Evolutionary conservation across 2,888 invertebrate genomes (phyloP).

Genomic region (Eristalis intricaria): DNA sequence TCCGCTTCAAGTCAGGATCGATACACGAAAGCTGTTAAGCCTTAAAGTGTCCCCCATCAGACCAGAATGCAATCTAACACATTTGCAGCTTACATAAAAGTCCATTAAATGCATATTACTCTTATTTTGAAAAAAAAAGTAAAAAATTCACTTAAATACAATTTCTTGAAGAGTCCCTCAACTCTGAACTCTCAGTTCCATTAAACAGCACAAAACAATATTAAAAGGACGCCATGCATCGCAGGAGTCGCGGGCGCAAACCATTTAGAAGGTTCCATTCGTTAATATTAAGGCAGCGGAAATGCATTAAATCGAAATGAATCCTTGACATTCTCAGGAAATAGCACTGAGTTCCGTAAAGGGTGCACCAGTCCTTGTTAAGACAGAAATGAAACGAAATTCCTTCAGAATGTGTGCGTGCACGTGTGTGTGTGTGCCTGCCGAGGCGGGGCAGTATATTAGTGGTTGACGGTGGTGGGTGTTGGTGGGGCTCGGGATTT

Average conservation of each 20-base stretch:
- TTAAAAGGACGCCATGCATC: constrained; percentile 29
- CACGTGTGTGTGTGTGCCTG: not conserved
- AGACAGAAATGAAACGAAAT: constrained; percentile 32
- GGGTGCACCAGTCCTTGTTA: constrained; percentile 43
- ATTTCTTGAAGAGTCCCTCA: constrained; percentile 47
- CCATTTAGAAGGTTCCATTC: constrained; percentile 57
- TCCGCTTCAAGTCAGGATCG: not conserved
- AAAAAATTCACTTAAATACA: constrained; percentile 43
- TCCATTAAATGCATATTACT: constrained; percentile 51
- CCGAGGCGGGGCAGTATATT: constrained; percentile 22
- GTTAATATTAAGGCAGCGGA: constrained; percentile 73
- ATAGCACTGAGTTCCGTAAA: constrained; percentile 68
- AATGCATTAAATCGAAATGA: constrained; percentile 75
- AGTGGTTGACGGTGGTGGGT: constrained; percentile 1
- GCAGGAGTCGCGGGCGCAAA: constrained; percentile 38
- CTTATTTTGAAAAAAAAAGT: constrained; percentile 13
- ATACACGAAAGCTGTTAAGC: not conserved
- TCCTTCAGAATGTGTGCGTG: constrained; percentile 8
- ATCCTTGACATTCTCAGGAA: constrained; percentile 74
- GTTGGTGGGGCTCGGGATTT: not conserved
- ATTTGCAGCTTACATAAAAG: not conserved
- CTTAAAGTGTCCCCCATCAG: not conserved
- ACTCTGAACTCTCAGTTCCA: constrained; percentile 60
- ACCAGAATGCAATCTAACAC: not conserved
- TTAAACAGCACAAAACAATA: constrained; percentile 57